These are phyloP conservation scores for Euglossa dilemma DNA, from an alignment of 1,140 invertebrate genomes.

Conservation along the genomic window DNA sequence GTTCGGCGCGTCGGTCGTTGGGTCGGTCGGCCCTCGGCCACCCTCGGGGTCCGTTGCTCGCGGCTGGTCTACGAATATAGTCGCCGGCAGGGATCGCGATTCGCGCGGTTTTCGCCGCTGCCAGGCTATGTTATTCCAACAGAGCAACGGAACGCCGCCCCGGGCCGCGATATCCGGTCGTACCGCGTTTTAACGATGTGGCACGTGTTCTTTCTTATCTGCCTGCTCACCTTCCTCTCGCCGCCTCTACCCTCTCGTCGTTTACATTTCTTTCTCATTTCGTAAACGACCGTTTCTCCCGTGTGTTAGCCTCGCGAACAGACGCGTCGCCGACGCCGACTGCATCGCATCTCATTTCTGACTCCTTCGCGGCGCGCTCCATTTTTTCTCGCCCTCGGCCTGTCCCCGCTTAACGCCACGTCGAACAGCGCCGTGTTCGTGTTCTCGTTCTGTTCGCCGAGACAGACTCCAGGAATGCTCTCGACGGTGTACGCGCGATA, in stretches of 20 bases:
- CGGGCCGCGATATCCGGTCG: constrained; percentile 47
- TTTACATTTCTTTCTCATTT: constrained; percentile 49
- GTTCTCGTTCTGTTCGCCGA: too few species aligned
- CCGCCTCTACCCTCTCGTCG: not conserved
- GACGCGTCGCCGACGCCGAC: not conserved
- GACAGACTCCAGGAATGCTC: constrained; percentile 23
- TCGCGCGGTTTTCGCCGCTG: not conserved
- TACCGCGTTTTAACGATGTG: constrained; percentile 26
- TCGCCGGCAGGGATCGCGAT: not conserved
- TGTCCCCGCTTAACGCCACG: not conserved
- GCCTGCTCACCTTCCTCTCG: not conserved
- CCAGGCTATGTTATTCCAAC: not conserved
- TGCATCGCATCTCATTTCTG: not conserved
- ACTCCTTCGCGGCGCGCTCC: not conserved
- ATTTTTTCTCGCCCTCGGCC: not conserved
- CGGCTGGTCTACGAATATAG: constrained; percentile 31
- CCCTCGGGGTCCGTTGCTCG: not conserved
- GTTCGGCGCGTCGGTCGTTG: too few species aligned
- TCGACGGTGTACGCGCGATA: constrained; percentile 8
- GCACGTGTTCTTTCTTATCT: constrained; percentile 46
- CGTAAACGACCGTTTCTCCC: constrained; percentile 31
- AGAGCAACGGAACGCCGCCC: not conserved
- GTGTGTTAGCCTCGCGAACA: not conserved
- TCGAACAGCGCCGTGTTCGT: not conserved
- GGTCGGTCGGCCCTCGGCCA: not conserved